Evolutionary conservation across 2,888 invertebrate genomes (phyloP).

Genomic region (Parapristionchus giblindavisi): DNA sequence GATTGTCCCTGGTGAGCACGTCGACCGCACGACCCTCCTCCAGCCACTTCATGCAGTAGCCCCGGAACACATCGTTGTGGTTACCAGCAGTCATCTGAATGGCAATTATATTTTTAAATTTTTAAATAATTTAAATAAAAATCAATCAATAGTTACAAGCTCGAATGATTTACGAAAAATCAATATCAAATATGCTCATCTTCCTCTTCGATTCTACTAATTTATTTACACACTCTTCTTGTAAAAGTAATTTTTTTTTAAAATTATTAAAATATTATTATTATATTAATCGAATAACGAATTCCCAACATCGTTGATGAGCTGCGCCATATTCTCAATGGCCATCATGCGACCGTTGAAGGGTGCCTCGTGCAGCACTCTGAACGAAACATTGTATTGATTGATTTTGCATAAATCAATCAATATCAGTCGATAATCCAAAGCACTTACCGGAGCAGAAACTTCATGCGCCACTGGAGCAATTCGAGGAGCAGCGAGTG

Average conservation of each 20-base stretch:
- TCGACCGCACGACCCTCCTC: conserved; percentile 38
- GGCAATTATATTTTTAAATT: too few species aligned
- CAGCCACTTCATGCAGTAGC: neutral
- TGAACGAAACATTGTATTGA: neutral
- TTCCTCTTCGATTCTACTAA: too few species aligned
- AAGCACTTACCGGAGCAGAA: neutral
- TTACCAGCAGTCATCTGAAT: neutral
- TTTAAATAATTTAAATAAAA: too few species aligned
- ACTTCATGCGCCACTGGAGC: neutral
- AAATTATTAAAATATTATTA: neutral
- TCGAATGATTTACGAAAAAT: too few species aligned
- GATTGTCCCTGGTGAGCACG: conserved; percentile 42
- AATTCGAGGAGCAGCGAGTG: neutral
- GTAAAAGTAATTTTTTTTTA: neutral
- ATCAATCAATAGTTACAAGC: too few species aligned
- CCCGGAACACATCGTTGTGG: neutral
- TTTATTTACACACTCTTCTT: too few species aligned
- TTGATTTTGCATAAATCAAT: neutral
- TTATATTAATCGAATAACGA: neutral
- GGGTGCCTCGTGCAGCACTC: conserved; percentile 27
- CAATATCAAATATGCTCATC: too few species aligned
- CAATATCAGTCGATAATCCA: neutral
- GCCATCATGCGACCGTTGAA: conserved; percentile 30
- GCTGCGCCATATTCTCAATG: neutral
- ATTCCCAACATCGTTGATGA: conserved; percentile 1